phyloP scores from a whole-genome alignment of 2,888 invertebrate species.

The Pandemis cinnamomeana region DNA sequence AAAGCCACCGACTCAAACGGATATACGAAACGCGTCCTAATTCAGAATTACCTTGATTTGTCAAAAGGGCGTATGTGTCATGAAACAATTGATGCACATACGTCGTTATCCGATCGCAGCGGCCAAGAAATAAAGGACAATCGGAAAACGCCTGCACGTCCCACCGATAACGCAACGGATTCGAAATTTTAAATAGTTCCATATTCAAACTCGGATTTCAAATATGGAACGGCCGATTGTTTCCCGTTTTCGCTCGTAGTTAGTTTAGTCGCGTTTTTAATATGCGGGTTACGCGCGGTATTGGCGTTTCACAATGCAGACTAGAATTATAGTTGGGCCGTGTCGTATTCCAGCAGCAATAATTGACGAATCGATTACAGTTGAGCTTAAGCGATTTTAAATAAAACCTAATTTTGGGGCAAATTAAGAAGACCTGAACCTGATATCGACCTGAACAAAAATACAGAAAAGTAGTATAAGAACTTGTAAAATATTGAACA shows the following conservation, averaged over 20 bases:
- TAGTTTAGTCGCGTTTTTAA: constrained; percentile 65
- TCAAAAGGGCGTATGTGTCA: background rate
- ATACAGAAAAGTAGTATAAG: background rate
- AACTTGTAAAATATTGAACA: background rate
- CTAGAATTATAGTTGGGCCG: constrained; percentile 57
- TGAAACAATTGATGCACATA: background rate
- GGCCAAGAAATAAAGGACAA: constrained; percentile 64
- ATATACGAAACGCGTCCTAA: constrained; percentile 54
- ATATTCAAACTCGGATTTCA: constrained; percentile 79
- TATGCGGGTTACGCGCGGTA: constrained; percentile 79
- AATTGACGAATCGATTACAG: constrained; percentile 9
- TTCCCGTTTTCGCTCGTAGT: constrained; percentile 76
- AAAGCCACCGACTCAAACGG: constrained; percentile 44
- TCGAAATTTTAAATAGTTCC: constrained; percentile 84
- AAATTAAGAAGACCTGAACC: background rate
- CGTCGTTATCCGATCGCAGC: background rate
- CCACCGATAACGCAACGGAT: constrained; percentile 82
- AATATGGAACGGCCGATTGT: constrained; percentile 81
- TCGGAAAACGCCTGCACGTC: constrained; percentile 80
- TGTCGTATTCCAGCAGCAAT: constrained; percentile 26
- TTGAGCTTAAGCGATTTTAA: background rate
- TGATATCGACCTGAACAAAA: background rate
- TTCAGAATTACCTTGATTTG: constrained; percentile 47
- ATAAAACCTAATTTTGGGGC: background rate
- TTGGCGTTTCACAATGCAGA: constrained; percentile 80